These are phyloP conservation scores for Empidonax traillii DNA, from an alignment of 2,113 vertebrate species.

Conservation along the genomic window DNA sequence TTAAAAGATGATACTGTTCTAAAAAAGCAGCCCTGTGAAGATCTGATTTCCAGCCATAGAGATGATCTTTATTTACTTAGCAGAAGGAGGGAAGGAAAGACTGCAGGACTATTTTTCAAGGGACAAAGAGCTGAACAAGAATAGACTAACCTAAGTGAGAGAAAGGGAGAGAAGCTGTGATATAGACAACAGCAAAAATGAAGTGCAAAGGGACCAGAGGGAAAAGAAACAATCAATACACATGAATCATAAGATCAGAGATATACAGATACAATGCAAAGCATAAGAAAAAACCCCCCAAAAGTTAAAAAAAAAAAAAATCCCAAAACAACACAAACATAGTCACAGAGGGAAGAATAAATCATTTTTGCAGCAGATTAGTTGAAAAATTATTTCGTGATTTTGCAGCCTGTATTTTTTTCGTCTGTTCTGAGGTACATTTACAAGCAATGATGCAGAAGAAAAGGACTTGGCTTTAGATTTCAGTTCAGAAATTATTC, in stretches of 20 bases:
- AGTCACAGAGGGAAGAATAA: not conserved
- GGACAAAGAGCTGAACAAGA: not conserved
- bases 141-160: not conserved
- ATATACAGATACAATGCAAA: not conserved
- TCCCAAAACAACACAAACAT: fast-evolving
- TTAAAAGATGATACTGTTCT: not conserved
- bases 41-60: not conserved
- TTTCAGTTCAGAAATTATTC: not conserved
- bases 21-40: not conserved
- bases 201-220: not conserved
- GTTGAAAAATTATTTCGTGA: not conserved
- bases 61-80: not conserved
- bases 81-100: not conserved
- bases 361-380: not conserved
- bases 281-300: not conserved
- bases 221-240: not conserved
- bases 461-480: not conserved
- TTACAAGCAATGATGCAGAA: not conserved
- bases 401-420: not conserved
- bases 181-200: not conserved
- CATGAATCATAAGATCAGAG: not conserved
- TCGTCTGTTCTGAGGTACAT: not conserved
- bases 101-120: not conserved
- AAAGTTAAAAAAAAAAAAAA: not conserved
- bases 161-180: not conserved